Base-by-base conservation (phyloP, 2,797 vertebrate genomes). In the Sebastes diploproa region DNA sequence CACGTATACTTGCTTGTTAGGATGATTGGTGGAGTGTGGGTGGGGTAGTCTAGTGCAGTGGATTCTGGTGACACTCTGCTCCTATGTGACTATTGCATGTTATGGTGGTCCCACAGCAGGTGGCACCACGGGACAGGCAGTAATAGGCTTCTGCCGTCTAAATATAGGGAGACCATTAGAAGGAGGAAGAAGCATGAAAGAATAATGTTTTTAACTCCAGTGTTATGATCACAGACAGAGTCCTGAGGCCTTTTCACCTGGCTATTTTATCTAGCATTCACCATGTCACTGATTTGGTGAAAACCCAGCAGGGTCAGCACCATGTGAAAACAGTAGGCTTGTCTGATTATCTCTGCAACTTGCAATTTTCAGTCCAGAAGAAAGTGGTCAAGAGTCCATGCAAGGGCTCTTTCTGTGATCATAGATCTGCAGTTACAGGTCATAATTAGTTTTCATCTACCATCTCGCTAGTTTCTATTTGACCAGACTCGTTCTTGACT, bases 21-120 rank as follows among this genome's bases (percentile, higher is more conserved):
- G 62, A 65, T 75, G 75, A 82, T 67, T 83, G 75, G 55, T 71
- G 36, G 13, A 73, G 65, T 80, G 77, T 81, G 59, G 30, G 78
- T 58, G 29, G 64, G 50, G 27, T 56, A 77, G 64, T 71, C 22
- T 52, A 54, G 12, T 75, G 75, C 75, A 65, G 60, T 64, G 61
- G 27, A 75, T 81, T 75, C 34, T 65, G 34, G 14, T 46, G 36
- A 81, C 10, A 68, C 72, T 72, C 54, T 77, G 60, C 58, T 58
- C n/a, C 27, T 70, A 34, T 64, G n/a, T 72, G 67, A 70, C 58
- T 50, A 20, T n/a, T 71, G 23, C 38, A 69, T 71, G 50, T 68
- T 30, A 54, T 25, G 14, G 22, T 14, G 52, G 12, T 78, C 30
- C 77, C 46, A 72, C 32, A 56, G 54, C 25, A 36, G 14, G 23